Evolutionary conservation across 2,797 vertebrate species (phyloP).

Genomic region (Acanthis flammea): DNA sequence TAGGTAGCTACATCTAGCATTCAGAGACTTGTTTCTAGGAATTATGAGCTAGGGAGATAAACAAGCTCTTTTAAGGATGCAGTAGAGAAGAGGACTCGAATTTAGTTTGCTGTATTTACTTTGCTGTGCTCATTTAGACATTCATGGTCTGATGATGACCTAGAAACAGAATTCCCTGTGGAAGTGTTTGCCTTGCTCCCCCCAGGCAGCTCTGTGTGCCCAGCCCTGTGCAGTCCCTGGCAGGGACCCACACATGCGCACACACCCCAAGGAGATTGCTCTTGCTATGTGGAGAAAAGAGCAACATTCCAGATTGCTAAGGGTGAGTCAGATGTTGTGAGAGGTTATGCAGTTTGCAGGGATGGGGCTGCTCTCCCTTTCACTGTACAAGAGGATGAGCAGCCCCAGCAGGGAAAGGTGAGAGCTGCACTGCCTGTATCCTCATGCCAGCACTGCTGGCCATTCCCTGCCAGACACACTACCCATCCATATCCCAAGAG

Average conservation of each 20-base stretch:
- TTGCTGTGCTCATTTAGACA: not conserved
- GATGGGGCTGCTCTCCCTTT: not conserved
- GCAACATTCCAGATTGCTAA: accelerated
- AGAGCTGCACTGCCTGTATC: not conserved
- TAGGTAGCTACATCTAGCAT: constrained; percentile 22
- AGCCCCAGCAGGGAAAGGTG: not conserved
- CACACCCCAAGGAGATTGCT: accelerated
- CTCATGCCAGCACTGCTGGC: not conserved
- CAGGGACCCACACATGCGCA: accelerated
- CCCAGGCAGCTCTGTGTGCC: not conserved
- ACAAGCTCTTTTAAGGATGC: not conserved
- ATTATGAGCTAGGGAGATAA: not conserved
- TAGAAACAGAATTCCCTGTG: not conserved
- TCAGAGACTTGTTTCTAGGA: not conserved
- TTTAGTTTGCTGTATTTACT: not conserved
- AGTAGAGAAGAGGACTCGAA: not conserved
- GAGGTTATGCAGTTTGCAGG: not conserved
- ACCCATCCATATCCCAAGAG: not conserved
- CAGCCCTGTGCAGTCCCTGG: not conserved
- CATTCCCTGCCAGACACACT: accelerated
- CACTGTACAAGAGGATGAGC: not conserved
- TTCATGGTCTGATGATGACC: not conserved
- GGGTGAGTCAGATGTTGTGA: not conserved
- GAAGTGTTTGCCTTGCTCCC: not conserved
- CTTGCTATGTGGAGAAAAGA: not conserved